These are phyloP conservation scores for Sipha flava DNA, from an alignment of 1,140 invertebrate genomes.

Conservation along the genomic window DNA sequence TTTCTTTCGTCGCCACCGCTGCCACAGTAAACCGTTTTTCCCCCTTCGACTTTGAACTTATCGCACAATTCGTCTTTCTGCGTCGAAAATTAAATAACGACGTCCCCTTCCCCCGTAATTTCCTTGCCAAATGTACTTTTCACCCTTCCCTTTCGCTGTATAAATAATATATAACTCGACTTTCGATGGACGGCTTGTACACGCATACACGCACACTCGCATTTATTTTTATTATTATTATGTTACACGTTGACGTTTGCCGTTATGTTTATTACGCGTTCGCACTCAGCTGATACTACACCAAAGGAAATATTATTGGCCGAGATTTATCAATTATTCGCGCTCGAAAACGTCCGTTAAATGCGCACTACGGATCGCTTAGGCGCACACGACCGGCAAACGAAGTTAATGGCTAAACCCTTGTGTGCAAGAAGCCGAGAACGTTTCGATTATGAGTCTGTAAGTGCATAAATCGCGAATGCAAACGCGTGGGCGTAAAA, in stretches of 20 bases:
- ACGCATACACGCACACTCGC: no score
- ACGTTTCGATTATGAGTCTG: background rate
- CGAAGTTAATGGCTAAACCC: no score
- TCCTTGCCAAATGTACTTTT: background rate
- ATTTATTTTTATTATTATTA: no score
- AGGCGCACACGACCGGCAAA: background rate
- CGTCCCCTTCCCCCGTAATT: background rate
- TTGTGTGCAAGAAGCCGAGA: no score
- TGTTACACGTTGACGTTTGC: no score
- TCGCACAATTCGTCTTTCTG: slow-evolving; percentile 3
- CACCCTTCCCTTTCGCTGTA: no score
- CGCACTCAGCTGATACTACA: no score
- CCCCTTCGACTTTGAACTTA: slow-evolving; percentile 3
- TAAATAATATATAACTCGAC: no score
- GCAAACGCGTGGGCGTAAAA: no score
- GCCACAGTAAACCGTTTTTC: background rate
- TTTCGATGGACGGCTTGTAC: no score
- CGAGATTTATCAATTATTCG: background rate
- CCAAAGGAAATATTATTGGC: background rate
- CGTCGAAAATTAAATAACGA: slow-evolving; percentile 22
- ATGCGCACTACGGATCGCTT: background rate
- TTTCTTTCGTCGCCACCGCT: background rate
- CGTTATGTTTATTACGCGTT: no score
- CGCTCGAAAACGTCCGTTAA: background rate
- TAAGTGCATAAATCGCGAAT: background rate